Percentiles rank a stretch among this genome's conserved stretches.
Conservation (phyloP, 2,888 invertebrate genomes). For the Cheilosia variabilis region DNA sequence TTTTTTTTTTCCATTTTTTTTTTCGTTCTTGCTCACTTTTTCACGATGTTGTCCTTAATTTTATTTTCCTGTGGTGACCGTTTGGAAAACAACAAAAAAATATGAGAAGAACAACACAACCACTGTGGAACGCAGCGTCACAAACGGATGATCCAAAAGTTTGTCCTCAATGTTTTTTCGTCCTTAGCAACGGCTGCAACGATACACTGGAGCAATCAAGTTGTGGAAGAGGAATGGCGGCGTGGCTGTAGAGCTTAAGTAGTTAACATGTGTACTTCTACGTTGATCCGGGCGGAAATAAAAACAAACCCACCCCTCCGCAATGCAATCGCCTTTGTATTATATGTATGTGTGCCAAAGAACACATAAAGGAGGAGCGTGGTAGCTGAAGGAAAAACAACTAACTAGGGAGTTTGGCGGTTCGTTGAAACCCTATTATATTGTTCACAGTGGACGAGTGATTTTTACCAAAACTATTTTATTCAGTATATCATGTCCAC, state of each 20-base stretch:
- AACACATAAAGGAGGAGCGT: background rate
- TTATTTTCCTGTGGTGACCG: conserved; percentile 69
- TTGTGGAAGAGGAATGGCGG: conserved; percentile 3
- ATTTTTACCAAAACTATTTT: conserved; percentile 47
- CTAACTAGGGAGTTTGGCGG: background rate
- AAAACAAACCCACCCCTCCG: background rate
- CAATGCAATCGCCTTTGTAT: conserved; percentile 5
- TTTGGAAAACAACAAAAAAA: conserved; percentile 13
- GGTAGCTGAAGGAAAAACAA: conserved; percentile 1
- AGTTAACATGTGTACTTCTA: conserved; percentile 68
- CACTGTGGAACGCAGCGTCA: conserved; percentile 11
- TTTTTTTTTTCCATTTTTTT: background rate
- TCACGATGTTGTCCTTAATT: conserved; percentile 56
- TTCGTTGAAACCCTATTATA: background rate
- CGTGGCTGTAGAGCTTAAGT: conserved; percentile 27
- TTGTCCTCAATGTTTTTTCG: conserved; percentile 15
- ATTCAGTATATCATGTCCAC: conserved; percentile 34
- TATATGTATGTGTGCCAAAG: background rate
- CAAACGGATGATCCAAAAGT: conserved; percentile 64
- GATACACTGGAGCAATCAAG: conserved; percentile 33
- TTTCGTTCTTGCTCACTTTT: conserved; percentile 8
- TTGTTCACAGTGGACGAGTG: background rate
- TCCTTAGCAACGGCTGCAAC: conserved; percentile 28
- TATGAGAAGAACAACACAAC: conserved; percentile 6
- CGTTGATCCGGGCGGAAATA: conserved; percentile 38